A percentile compares a stretch with the other conserved stretches of the same genome.
These are phyloP conservation scores for Montipora capricornis DNA, from an alignment of 64 coral and sea anemone genomes.

Conservation along the genomic window DNA sequence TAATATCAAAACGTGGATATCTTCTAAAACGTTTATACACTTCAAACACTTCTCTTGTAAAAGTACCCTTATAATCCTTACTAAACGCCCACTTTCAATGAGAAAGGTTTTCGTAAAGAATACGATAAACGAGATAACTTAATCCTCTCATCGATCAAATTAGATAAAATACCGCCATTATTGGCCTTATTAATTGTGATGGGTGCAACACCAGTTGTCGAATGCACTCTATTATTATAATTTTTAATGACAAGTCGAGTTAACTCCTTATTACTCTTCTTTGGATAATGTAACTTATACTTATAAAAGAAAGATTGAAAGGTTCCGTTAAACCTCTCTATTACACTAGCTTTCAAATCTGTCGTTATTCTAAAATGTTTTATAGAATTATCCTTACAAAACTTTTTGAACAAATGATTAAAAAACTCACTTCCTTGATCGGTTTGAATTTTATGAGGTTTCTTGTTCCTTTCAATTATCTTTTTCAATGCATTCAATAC, in stretches of 20 bases:
- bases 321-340: background rate
- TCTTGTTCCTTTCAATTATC: background rate
- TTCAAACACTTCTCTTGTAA: too few relatives aligned
- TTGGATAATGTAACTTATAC: too few relatives aligned
- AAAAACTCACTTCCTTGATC: background rate
- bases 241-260: too few relatives aligned
- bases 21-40: too few relatives aligned
- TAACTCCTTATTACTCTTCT: too few relatives aligned
- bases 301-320: background rate
- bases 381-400: background rate
- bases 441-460: background rate
- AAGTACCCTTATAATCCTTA: too few relatives aligned
- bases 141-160: too few relatives aligned
- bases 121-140: too few relatives aligned
- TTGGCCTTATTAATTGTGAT: background rate
- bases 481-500: background rate
- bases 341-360: background rate
- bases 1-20: too few relatives aligned
- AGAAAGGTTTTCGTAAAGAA: too few relatives aligned
- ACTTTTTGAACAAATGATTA: background rate
- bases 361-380: background rate
- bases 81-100: too few relatives aligned
- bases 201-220: background rate
- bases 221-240: too few relatives aligned
- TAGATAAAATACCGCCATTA: background rate